phyloP scores from a whole-genome alignment of 2,888 invertebrate genomes.

The Charanyca ferruginea region DNA sequence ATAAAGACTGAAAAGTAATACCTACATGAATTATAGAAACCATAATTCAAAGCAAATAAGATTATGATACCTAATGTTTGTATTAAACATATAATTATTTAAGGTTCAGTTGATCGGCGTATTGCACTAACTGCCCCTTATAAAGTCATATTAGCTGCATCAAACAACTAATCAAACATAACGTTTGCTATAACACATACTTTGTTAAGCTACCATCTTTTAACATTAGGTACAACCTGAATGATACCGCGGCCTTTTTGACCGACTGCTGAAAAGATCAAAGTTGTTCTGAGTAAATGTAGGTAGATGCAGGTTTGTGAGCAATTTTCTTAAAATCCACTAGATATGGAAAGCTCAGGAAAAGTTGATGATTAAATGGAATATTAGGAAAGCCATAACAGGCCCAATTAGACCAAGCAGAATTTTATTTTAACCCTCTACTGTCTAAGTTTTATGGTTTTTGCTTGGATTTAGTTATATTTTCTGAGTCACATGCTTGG shows the following conservation, averaged over 20 bases:
- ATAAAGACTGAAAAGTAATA: not conserved
- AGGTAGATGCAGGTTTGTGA: not conserved
- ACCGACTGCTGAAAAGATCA: not conserved
- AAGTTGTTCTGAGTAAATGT: not conserved
- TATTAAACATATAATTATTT: slow-evolving; percentile 8
- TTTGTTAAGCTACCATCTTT: slow-evolving; percentile 5
- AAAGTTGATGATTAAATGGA: not conserved
- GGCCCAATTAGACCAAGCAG: not conserved
- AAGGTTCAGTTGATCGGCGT: not conserved
- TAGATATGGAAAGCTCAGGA: not conserved
- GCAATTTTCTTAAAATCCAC: not conserved
- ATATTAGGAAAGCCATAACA: not conserved
- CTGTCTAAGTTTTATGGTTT: not conserved
- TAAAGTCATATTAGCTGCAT: not conserved
- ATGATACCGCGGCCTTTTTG: not conserved
- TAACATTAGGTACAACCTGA: not conserved
- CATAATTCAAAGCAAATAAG: not conserved
- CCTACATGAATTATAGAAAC: slow-evolving; percentile 1
- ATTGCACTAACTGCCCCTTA: slow-evolving; percentile 12
- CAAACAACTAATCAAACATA: slow-evolving; percentile 14
- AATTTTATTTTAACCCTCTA: not conserved
- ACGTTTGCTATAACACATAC: not conserved
- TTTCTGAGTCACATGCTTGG: not conserved
- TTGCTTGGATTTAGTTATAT: too few relatives aligned
- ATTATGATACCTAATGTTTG: slow-evolving; percentile 13